phyloP scores from a whole-genome alignment of 2,797 vertebrate species.

The Apogon hyalosoma region DNA sequence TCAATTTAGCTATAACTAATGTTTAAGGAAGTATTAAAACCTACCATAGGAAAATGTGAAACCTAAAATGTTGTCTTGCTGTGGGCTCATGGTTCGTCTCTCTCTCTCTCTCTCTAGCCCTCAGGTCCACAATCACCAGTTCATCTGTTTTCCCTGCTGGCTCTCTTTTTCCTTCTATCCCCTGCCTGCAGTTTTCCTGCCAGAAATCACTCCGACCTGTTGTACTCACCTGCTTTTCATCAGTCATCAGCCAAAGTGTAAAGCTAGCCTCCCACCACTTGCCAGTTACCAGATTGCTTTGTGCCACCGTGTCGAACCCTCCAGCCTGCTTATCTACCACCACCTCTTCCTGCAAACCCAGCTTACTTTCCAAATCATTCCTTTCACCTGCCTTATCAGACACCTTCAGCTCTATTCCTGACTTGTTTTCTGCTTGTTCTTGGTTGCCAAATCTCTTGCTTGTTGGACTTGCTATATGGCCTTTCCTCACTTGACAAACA shows the following conservation, averaged over 20 bases:
- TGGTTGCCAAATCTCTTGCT: too few species aligned
- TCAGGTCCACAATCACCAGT: background rate
- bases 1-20: too few species aligned
- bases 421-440: constrained; percentile 1
- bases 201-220: background rate
- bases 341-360: background rate
- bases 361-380: background rate
- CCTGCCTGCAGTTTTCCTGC: background rate
- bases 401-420: background rate
- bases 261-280: background rate
- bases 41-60: background rate
- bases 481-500: too few species aligned
- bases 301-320: constrained; percentile 2
- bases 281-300: constrained; percentile 6
- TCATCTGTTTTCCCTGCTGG: background rate
- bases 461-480: background rate
- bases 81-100: too few species aligned
- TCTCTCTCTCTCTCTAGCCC: too few species aligned
- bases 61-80: background rate
- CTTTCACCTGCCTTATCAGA: constrained; percentile 13
- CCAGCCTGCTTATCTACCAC: background rate
- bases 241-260: constrained; percentile 1
- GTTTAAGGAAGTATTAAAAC: too few species aligned
- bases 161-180: background rate
- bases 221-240: constrained; percentile 1